Conservation (phyloP, 1,140 invertebrate species). For the Chironomus tepperi region DNA sequence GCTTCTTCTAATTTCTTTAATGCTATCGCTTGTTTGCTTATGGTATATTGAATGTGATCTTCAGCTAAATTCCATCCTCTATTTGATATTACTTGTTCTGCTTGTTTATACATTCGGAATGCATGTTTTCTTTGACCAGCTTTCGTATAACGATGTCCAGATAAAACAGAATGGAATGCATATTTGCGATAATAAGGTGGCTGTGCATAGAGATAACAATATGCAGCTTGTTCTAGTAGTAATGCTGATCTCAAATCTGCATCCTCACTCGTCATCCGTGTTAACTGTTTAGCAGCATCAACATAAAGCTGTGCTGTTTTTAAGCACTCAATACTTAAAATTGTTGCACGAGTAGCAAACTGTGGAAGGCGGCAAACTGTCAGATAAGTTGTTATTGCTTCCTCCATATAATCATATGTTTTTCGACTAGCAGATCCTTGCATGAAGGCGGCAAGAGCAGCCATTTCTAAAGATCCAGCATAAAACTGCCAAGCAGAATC, state of each 20-base stretch:
- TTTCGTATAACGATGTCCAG: constrained; percentile 87
- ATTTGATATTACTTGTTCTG: constrained; percentile 67
- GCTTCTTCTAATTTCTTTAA: constrained; percentile 67
- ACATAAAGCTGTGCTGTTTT: constrained; percentile 64
- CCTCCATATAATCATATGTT: constrained; percentile 85
- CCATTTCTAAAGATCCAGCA: constrained; percentile 93
- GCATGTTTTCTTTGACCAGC: constrained; percentile 85
- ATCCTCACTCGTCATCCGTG: constrained; percentile 92
- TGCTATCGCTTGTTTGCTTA: constrained; percentile 77
- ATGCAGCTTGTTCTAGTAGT: constrained; percentile 88
- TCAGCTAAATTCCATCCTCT: constrained; percentile 84
- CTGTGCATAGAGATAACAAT: constrained; percentile 73
- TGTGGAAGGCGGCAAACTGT: constrained; percentile 80
- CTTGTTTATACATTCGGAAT: constrained; percentile 83
- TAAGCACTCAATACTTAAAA: constrained; percentile 80
- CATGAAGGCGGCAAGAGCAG: constrained; percentile 86
- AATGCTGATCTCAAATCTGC: constrained; percentile 84
- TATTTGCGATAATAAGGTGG: constrained; percentile 80
- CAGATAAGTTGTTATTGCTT: constrained; percentile 81
- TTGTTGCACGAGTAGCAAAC: constrained; percentile 81
- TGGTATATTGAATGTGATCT: constrained; percentile 91
- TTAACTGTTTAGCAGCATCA: constrained; percentile 87
- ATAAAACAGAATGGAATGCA: constrained; percentile 93
- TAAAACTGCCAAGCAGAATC: constrained; percentile 97
- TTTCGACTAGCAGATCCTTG: constrained; percentile 65